phyloP scores from a whole-genome alignment of 2,888 invertebrate genomes.

The Galerucella pusilla region DNA sequence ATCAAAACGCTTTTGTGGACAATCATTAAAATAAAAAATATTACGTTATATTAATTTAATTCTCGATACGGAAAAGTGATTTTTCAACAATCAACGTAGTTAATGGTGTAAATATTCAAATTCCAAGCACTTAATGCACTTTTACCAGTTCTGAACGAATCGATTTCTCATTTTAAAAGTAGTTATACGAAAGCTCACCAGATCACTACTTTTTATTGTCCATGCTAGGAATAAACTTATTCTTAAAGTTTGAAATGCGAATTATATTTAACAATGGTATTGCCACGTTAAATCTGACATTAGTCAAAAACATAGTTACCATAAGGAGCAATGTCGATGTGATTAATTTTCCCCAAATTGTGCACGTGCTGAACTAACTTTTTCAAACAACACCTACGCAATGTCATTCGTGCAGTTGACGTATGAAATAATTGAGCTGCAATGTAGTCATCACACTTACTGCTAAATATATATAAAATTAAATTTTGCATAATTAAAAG shows the following conservation, averaged over 20 bases:
- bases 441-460: constrained; percentile 14
- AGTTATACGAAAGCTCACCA: neutral
- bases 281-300: no score
- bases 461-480: constrained; percentile 3
- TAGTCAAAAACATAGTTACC: no score
- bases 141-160: neutral
- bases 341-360: neutral
- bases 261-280: no score
- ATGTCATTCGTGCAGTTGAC: constrained; percentile 5
- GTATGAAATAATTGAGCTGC: constrained; percentile 9
- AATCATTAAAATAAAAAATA: no score
- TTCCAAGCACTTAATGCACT: neutral
- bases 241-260: no score
- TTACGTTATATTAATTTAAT: no score
- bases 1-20: no score
- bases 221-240: neutral
- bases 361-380: neutral
- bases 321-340: neutral
- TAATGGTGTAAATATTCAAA: neutral
- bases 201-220: neutral
- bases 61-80: neutral
- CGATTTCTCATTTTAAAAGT: neutral
- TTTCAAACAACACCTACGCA: constrained; percentile 6
- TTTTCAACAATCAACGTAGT: neutral
- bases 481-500: constrained; percentile 18